phyloP scores from a whole-genome alignment of 2,797 vertebrate species.

The Sebastes minor region DNA sequence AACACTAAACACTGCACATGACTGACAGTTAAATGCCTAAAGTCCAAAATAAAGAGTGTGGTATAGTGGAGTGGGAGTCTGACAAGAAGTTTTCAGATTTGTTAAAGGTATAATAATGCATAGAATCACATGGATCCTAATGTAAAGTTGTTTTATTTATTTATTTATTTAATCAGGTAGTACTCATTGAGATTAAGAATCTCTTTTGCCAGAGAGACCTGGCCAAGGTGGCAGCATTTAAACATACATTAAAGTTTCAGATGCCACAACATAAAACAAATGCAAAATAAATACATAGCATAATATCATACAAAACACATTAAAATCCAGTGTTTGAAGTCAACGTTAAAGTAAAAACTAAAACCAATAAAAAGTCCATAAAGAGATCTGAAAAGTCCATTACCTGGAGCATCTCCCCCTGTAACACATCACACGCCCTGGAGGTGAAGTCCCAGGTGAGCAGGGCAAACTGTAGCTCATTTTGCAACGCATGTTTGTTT shows the following conservation, averaged over 20 bases:
- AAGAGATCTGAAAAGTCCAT: background rate
- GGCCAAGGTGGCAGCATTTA: too few species aligned
- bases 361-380: too few species aligned
- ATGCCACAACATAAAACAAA: too few species aligned
- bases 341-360: background rate
- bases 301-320: too few species aligned
- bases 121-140: background rate
- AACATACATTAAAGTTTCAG: too few species aligned
- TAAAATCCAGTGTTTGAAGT: too few species aligned
- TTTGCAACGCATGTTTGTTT: conserved; percentile 76
- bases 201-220: too few species aligned
- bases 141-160: too few species aligned
- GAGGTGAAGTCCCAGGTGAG: conserved; percentile 72
- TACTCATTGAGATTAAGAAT: too few species aligned
- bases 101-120: background rate
- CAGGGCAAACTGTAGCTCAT: conserved; percentile 79
- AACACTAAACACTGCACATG: background rate
- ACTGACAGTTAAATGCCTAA: background rate
- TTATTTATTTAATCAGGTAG: too few species aligned
- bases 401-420: conserved; percentile 78
- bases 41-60: background rate
- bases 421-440: conserved; percentile 66
- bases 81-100: background rate
- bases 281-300: too few species aligned
- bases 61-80: too few species aligned